These are phyloP conservation scores for Ctenoplectra terminalis DNA, from an alignment of 1,140 invertebrate genomes.

Conservation along the genomic window DNA sequence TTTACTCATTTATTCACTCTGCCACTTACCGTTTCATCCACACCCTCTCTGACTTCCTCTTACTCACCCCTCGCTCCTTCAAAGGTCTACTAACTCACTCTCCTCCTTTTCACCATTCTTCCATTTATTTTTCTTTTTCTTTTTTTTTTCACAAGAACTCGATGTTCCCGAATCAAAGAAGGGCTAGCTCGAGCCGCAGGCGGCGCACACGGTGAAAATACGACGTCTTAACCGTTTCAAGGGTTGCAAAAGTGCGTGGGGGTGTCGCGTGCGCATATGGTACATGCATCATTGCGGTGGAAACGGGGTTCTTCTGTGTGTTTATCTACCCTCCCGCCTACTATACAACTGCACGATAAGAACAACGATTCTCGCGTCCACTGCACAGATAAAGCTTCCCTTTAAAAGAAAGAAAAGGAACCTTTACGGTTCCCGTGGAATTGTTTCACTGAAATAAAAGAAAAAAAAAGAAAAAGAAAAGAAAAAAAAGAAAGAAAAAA, in stretches of 20 bases:
- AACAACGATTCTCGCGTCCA: slow-evolving; percentile 28
- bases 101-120: background rate
- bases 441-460: background rate
- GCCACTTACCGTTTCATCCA: too few relatives aligned
- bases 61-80: background rate
- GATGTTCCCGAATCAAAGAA: too few relatives aligned
- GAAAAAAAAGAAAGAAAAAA: background rate
- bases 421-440: slow-evolving; percentile 12
- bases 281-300: slow-evolving; percentile 39
- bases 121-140: background rate
- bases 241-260: slow-evolving; percentile 38
- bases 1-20: too few relatives aligned
- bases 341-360: slow-evolving; percentile 24
- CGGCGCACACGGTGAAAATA: slow-evolving; percentile 25
- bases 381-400: background rate
- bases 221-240: slow-evolving; percentile 46
- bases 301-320: slow-evolving; percentile 33
- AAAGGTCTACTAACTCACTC: background rate
- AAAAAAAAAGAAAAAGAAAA: background rate
- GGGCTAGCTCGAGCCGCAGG: background rate
- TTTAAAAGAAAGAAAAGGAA: background rate
- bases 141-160: background rate
- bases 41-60: too few relatives aligned
- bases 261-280: slow-evolving; percentile 56
- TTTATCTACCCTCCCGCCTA: slow-evolving; percentile 38